Evolutionary conservation across 2,113 vertebrate genomes (phyloP).

Genomic region (Rhadina sibilatrix): DNA sequence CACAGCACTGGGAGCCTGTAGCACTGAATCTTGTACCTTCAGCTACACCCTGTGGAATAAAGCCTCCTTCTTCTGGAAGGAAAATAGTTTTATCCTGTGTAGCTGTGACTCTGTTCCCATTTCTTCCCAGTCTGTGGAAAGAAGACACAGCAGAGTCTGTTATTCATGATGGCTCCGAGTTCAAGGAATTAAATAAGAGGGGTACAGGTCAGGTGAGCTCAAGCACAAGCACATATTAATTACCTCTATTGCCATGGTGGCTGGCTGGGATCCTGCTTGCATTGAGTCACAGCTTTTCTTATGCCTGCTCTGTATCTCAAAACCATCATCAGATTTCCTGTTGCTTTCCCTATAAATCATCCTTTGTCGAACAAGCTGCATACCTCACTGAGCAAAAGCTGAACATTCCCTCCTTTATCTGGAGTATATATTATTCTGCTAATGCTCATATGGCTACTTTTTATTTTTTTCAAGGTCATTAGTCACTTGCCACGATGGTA

Average conservation of each 20-base stretch:
- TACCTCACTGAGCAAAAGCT: conserved; percentile 29
- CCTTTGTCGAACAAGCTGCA: neutral
- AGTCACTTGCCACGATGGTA: conserved; percentile 45
- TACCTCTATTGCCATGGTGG: neutral
- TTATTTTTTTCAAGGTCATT: conserved; percentile 39
- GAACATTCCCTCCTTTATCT: conserved; percentile 47
- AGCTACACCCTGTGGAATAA: neutral
- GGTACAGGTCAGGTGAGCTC: neutral
- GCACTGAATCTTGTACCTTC: neutral
- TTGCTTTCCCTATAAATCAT: conserved; percentile 39
- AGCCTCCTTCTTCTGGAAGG: neutral
- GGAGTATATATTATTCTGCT: conserved; percentile 32
- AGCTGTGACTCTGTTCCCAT: neutral
- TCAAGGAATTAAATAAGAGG: neutral
- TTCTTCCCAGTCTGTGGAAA: neutral
- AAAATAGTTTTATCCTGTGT: neutral
- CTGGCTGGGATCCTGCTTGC: neutral
- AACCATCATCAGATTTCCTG: conserved; percentile 5
- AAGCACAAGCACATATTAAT: neutral
- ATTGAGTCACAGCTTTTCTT: neutral
- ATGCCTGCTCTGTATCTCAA: neutral
- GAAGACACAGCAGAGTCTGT: neutral
- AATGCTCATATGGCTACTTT: conserved; percentile 26
- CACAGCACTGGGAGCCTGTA: neutral
- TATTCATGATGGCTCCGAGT: neutral